phyloP scores from a whole-genome alignment of 2,888 invertebrate species.

The Hirtodrosophila alboralis region DNA sequence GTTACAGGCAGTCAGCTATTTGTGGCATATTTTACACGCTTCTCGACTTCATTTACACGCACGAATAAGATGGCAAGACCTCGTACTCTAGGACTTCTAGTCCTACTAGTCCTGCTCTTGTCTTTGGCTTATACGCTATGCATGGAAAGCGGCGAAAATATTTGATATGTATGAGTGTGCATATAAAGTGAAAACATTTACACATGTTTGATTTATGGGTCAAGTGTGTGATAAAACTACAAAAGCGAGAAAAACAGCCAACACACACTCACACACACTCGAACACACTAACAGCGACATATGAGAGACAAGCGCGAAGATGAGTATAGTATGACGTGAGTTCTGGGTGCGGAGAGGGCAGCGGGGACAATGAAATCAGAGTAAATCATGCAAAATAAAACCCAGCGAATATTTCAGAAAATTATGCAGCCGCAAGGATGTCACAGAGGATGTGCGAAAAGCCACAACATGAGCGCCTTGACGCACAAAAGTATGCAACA shows the following conservation, averaged over 20 bases:
- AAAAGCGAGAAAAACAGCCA: conserved; percentile 55
- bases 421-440: conserved; percentile 65
- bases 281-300: conserved; percentile 7
- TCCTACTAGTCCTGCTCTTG: conserved; percentile 33
- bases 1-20: conserved; percentile 62
- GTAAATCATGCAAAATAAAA: conserved; percentile 76
- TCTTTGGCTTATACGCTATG: conserved; percentile 44
- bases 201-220: conserved; percentile 78
- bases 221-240: conserved; percentile 79
- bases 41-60: conserved; percentile 71
- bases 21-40: conserved; percentile 74
- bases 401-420: conserved; percentile 56
- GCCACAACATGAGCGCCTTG: conserved; percentile 51
- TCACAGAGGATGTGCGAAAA: conserved; percentile 62
- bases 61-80: conserved; percentile 46
- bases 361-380: conserved; percentile 52
- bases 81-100: conserved; percentile 14
- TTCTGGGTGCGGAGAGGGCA: background rate
- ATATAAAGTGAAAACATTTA: conserved; percentile 78
- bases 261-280: conserved; percentile 1
- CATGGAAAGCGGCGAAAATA: conserved; percentile 66
- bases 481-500: conserved; percentile 63
- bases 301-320: conserved; percentile 33
- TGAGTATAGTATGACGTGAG: conserved; percentile 14
- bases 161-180: conserved; percentile 75